Percentiles rank a stretch among this genome's conserved stretches.
phyloP scores from a whole-genome alignment of 2,797 vertebrate genomes.

The Gymnothorax javanicus region DNA sequence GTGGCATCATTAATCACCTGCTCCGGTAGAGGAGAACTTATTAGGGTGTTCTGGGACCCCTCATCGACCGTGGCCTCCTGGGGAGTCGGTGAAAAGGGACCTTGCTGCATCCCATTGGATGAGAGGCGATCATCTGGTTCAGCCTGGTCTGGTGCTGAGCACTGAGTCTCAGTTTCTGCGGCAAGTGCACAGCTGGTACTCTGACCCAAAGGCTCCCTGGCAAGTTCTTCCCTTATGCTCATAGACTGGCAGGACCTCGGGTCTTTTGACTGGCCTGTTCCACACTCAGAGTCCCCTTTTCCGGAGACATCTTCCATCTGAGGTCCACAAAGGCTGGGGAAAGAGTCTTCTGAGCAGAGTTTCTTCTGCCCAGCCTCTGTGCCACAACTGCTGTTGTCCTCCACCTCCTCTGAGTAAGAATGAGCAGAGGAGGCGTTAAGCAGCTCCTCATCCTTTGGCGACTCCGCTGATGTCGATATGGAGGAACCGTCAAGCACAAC shows the following conservation, averaged over 20 bases:
- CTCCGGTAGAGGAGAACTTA: background rate
- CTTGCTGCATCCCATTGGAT: background rate
- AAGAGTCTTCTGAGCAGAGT: background rate
- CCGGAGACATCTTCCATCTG: slow-evolving; percentile 17
- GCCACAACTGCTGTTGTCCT: background rate
- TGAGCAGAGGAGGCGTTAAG: background rate
- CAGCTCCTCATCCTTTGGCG: background rate
- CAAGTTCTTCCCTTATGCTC: background rate
- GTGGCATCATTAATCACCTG: background rate
- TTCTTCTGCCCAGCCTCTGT: background rate
- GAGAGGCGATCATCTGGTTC: background rate
- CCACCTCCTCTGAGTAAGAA: background rate
- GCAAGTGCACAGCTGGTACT: background rate
- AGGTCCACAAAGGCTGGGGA: background rate
- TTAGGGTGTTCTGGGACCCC: background rate
- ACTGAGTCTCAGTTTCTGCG: background rate
- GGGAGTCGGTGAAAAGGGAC: background rate
- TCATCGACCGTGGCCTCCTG: background rate
- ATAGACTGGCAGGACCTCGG: too few relatives aligned
- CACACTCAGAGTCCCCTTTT: slow-evolving; percentile 58
- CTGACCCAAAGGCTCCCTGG: background rate
- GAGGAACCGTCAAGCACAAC: background rate
- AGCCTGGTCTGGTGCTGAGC: background rate
- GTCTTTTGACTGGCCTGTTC: slow-evolving; percentile 62
- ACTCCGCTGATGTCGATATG: background rate